Conservation (phyloP, 2,888 invertebrate species). For the Cosmorhoe ocellata region DNA sequence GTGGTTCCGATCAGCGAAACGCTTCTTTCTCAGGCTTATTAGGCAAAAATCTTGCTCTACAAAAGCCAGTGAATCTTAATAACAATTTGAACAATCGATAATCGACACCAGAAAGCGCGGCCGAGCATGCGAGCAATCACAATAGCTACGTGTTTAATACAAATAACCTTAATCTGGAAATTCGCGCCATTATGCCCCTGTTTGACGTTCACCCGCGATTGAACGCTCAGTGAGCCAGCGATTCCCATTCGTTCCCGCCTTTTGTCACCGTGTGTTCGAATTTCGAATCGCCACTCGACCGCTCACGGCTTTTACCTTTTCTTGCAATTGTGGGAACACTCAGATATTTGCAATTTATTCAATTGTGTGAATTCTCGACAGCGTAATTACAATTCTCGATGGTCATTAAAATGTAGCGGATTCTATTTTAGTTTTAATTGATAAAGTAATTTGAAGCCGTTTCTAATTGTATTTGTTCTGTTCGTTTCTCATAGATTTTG, state of each 20-base stretch:
- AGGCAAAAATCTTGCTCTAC: constrained; percentile 46
- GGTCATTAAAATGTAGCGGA: constrained; percentile 46
- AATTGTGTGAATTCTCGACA: constrained; percentile 66
- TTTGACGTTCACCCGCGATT: constrained; percentile 67
- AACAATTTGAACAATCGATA: constrained; percentile 41
- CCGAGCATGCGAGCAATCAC: constrained; percentile 57
- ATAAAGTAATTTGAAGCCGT: constrained; percentile 34
- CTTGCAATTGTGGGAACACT: constrained; percentile 70
- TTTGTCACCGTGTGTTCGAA: constrained; percentile 48
- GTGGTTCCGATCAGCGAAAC: constrained; percentile 37
- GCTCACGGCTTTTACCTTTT: constrained; percentile 52
- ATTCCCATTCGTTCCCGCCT: constrained; percentile 50
- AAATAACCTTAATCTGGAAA: constrained; percentile 71
- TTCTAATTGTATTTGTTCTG: constrained; percentile 22
- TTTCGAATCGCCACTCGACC: constrained; percentile 65
- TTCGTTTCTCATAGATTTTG: too few species aligned
- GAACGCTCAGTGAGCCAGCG: constrained; percentile 56
- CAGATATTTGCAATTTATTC: constrained; percentile 58
- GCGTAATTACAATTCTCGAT: constrained; percentile 53
- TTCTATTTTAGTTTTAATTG: constrained; percentile 51
- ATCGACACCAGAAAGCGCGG: constrained; percentile 51
- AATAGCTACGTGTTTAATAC: constrained; percentile 68
- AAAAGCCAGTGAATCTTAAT: constrained; percentile 54
- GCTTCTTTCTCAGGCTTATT: constrained; percentile 59
- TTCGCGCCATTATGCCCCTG: constrained; percentile 61